Base-by-base conservation (phyloP, 1,140 invertebrate species). In the Vanessa tameamea region DNA sequence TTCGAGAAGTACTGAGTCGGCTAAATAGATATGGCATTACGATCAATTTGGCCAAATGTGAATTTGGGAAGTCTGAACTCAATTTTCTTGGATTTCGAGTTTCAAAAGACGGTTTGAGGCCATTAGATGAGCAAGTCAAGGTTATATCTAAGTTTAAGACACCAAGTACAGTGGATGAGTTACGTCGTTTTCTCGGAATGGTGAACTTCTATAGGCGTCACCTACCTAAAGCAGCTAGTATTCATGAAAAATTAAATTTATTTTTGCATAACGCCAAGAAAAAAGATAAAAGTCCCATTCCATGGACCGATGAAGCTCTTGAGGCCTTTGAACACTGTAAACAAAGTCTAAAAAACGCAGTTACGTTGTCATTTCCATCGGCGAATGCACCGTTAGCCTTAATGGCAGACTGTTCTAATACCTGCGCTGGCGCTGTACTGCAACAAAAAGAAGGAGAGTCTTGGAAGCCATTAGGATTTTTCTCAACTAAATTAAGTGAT, bases 11-110 rank as follows among this genome's bases (percentile, higher is more conserved):
- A 64, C 55, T 72, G 9, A 15, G 65, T 16, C 51, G 64, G 0
- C 53, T 73, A 11, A 61, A 67, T 37, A 31, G 59, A 11, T 57
- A 26, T 47, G 71, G 71, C 3, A 31, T 72, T 6, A 72, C 71
- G 2, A 48, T 72, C 5, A 72, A 72, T 43, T 55, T 72, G 3
- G 48, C 61, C 2, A 72, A 64, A 43, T 64, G 50, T 20, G 47
- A 66, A 15, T 59, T 66, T 26, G 63, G 53, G 3, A 59, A 59
- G 11, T 3, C 9, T 37, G 6, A 20, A 31, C 11, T 66, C 16
- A 16, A 59, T 31, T 59, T 63, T 59, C 26, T 66, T 12, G 71
- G 71, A 15, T 66, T 43, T n/a, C 51, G 26, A 7, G 50, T 72
- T 13, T 59, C 71, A 3, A 14, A 20, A 13, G 51, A 59, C n/a